phyloP scores from a whole-genome alignment of 2,888 invertebrate species.

The Bimastos eiseni region DNA sequence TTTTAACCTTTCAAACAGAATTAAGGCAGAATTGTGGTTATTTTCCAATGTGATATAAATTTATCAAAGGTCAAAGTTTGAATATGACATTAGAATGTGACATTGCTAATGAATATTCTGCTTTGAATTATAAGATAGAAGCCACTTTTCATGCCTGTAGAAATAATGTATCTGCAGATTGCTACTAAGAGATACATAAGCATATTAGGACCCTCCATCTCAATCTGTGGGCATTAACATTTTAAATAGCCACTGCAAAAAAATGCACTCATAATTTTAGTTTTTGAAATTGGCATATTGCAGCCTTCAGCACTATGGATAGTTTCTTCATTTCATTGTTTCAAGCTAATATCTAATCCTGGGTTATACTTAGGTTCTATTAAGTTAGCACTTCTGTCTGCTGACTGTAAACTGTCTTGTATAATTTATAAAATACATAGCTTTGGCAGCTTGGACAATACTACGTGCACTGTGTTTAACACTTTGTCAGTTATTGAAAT shows the following conservation, averaged over 20 bases:
- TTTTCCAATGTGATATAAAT: not conserved
- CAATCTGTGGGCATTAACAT: not conserved
- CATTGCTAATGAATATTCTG: no score
- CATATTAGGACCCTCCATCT: not conserved
- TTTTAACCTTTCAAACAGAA: not conserved
- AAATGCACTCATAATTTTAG: not conserved
- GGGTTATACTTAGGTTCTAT: not conserved
- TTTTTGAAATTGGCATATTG: not conserved
- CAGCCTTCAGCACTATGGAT: not conserved
- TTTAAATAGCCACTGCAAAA: not conserved
- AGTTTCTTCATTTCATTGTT: not conserved
- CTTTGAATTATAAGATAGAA: not conserved
- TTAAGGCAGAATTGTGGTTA: constrained; percentile 13
- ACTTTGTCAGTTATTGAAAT: not conserved
- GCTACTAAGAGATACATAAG: not conserved
- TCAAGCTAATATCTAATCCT: not conserved
- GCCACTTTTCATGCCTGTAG: not conserved
- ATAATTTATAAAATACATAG: not conserved
- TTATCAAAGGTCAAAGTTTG: not conserved
- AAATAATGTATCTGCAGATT: not conserved
- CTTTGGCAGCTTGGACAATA: not conserved
- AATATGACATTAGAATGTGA: not conserved
- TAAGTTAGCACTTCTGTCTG: not conserved
- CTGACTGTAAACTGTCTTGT: not conserved
- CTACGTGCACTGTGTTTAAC: not conserved